Conservation (phyloP, 2,113 vertebrate species). For the Sinocyclocheilus anshuiensis region DNA sequence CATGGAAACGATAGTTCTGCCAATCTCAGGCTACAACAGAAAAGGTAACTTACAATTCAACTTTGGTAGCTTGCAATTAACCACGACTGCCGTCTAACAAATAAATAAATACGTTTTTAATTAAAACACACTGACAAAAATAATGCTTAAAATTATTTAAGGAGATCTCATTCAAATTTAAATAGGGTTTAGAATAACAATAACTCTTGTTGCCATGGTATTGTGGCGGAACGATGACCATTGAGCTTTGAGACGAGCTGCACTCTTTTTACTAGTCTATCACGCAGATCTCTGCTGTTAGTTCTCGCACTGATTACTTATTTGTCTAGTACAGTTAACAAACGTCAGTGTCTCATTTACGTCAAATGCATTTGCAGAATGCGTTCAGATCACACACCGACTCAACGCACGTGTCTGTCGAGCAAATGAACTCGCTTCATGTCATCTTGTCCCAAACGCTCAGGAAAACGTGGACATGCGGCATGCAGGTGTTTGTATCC, state of each 20-base stretch:
- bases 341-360: background rate
- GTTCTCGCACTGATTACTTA: background rate
- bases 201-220: background rate
- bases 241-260: background rate
- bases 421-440: background rate
- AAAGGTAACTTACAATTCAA: background rate
- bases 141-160: background rate
- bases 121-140: background rate
- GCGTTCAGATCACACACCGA: background rate
- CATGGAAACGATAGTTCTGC: no score
- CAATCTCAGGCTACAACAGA: no score
- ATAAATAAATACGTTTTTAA: background rate
- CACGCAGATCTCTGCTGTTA: background rate
- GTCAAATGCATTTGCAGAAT: background rate
- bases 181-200: background rate
- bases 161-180: background rate
- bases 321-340: background rate
- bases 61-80: background rate
- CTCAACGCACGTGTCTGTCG: background rate
- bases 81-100: no score
- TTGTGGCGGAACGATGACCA: background rate
- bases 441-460: background rate
- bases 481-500: background rate
- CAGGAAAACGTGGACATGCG: background rate
- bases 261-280: background rate